These are phyloP conservation scores for Mimumesa dahlbomi DNA, from an alignment of 2,888 invertebrate species.

Conservation along the genomic window DNA sequence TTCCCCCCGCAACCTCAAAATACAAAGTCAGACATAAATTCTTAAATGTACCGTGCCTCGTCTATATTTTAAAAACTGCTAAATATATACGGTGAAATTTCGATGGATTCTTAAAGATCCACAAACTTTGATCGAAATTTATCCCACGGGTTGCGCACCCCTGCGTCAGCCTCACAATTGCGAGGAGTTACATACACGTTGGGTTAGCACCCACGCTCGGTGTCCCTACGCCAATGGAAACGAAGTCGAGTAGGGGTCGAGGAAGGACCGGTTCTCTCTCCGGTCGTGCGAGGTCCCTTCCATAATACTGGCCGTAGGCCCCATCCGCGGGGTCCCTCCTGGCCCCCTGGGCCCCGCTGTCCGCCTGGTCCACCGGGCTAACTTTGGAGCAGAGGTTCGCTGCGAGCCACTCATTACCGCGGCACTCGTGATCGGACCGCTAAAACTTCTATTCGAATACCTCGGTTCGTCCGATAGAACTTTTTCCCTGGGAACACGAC, in stretches of 20 bases:
- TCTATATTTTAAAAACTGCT: no score
- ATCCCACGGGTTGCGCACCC: no score
- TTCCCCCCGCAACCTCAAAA: no score
- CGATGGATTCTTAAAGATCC: no score
- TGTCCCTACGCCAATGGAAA: slow-evolving; percentile 69
- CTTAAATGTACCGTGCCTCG: no score
- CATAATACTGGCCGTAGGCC: slow-evolving; percentile 47
- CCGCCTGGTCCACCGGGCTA: slow-evolving; percentile 32
- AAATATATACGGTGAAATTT: no score
- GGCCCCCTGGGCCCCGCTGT: slow-evolving; percentile 44
- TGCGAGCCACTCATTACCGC: slow-evolving; percentile 52
- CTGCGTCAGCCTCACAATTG: no score
- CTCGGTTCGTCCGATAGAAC: not conserved
- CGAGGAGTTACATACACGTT: no score
- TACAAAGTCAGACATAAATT: no score
- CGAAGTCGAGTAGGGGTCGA: slow-evolving; percentile 60
- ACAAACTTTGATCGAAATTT: no score
- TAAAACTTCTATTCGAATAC: slow-evolving; percentile 7
- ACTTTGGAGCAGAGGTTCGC: slow-evolving; percentile 45
- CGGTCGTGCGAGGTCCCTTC: slow-evolving; percentile 58
- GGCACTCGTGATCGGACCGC: slow-evolving; percentile 27
- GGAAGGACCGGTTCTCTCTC: slow-evolving; percentile 72
- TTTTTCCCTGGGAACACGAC: not conserved
- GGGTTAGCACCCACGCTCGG: slow-evolving; percentile 67
- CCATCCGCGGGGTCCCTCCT: slow-evolving; percentile 44